Evolutionary conservation across 1,140 invertebrate genomes (phyloP).

Genomic region (Pachyrhynchus sulphureomaculatus): DNA sequence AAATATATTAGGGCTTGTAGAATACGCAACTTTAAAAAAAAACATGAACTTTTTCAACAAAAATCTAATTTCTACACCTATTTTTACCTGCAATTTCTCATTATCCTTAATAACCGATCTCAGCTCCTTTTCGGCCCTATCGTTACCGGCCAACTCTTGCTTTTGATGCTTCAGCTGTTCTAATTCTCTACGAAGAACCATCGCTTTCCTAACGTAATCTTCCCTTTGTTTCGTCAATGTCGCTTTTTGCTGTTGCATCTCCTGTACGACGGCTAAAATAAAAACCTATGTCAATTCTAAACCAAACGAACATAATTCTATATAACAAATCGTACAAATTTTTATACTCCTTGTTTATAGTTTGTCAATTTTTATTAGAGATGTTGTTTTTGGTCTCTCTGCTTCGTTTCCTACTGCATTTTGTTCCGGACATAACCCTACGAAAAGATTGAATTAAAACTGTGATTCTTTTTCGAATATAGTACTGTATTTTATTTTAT

Average conservation of each 20-base stretch:
- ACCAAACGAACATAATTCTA: neutral
- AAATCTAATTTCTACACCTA: neutral
- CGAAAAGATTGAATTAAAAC: slow-evolving; percentile 30
- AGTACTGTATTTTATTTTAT: slow-evolving; percentile 12
- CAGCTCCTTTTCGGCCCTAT: slow-evolving; percentile 55
- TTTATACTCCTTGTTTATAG: slow-evolving; percentile 26
- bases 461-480: slow-evolving; percentile 2
- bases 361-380: slow-evolving; percentile 14
- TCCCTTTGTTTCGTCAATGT: slow-evolving; percentile 74
- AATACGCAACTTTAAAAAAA: neutral
- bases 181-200: slow-evolving; percentile 70
- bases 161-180: slow-evolving; percentile 74
- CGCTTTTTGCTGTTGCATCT: slow-evolving; percentile 76
- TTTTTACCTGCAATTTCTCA: slow-evolving; percentile 74
- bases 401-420: slow-evolving; percentile 13
- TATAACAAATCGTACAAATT: slow-evolving; percentile 26
- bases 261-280: slow-evolving; percentile 69
- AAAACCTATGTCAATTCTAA: slow-evolving; percentile 16
- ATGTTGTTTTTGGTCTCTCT: neutral
- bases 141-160: slow-evolving; percentile 66
- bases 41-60: neutral
- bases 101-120: slow-evolving; percentile 73
- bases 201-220: slow-evolving; percentile 72
- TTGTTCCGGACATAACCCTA: slow-evolving; percentile 25
- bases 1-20: too few relatives aligned